Base-by-base conservation (phyloP, 2,797 vertebrate species). In the Phrynocephalus vlangalii region DNA sequence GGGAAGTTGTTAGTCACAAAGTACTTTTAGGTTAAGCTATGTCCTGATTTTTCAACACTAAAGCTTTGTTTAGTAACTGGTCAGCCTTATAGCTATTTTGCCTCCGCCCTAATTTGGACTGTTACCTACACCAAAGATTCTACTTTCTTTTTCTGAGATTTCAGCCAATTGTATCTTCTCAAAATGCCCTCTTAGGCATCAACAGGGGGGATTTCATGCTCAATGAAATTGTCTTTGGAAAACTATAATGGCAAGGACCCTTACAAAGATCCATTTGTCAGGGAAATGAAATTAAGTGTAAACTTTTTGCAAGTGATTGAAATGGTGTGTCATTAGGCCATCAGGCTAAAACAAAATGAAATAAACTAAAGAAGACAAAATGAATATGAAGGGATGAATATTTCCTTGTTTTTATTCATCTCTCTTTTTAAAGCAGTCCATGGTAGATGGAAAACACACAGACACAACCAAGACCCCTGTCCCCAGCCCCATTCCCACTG, bases 1-100 rank as follows among this genome's bases (percentile, higher is more conserved):
- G 79, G 22, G 66, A 89, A 86, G 28, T 26, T 70, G 20, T 82
- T 86, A 77, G 48, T 71, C 66, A 78, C 28, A 50, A 86, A 60
- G 72, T 68, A 60, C 50, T 78, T 83, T 83, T 48, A 30, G 44
- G 11, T 38, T 77, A 44, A 86, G 48, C 11, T n/a, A 48, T 68
- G 77, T 63, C 75, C 28, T 71, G 38, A 63, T 71, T 52, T 52
- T 80, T 79, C 44, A 52, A 48, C 33, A 33, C 72, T 28, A 28
- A n/a, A 52, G n/a, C 22, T 67, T 70, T 15, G 66, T 70, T 50
- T 22, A 16, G 18, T 13, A 84, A 28, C 8, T 77, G 60, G 13
- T 75, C 60, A 50, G 6, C 44, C 2, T 70, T 67, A 52, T 48
- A 76, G 20, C 20, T 82, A 68, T 77, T 52, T 56, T 83, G 18